phyloP scores from a whole-genome alignment of 2,113 vertebrate species.

The Psophia crepitans region DNA sequence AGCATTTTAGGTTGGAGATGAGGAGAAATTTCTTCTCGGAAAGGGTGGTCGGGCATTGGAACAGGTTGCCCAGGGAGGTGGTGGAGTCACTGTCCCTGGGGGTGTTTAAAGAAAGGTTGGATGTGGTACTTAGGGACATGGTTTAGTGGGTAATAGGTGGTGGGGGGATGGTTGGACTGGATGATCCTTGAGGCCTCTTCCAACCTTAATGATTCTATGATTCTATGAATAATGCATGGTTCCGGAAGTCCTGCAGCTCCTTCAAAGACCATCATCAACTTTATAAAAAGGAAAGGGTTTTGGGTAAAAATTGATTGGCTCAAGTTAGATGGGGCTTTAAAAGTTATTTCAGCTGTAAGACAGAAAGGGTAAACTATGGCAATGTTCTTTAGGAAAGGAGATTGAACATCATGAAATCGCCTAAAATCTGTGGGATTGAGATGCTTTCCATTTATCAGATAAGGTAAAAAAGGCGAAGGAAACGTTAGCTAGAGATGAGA shows the following conservation, averaged over 20 bases:
- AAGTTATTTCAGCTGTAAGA: constrained; percentile 10
- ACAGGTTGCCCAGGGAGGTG: too few species aligned
- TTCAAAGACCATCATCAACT: neutral
- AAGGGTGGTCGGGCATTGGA: too few species aligned
- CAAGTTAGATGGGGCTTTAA: neutral
- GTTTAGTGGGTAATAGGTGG: too few species aligned
- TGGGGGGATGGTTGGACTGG: too few species aligned
- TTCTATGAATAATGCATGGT: neutral
- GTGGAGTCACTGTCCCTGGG: too few species aligned
- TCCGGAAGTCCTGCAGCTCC: neutral
- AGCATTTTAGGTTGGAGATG: too few species aligned
- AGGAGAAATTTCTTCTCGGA: too few species aligned
- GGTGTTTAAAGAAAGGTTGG: too few species aligned
- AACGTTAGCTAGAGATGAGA: neutral
- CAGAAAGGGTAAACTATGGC: neutral
- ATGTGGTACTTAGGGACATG: too few species aligned
- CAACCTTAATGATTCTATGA: too few species aligned
- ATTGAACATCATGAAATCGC: neutral
- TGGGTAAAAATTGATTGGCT: neutral
- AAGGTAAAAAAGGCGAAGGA: neutral
- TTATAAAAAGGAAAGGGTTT: neutral
- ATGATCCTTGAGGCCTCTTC: too few species aligned
- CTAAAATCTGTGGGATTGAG: neutral
- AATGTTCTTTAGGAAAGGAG: neutral
- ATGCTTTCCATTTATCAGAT: neutral